Evolutionary conservation across 1,140 invertebrate species (phyloP), one percentile per base, ranked within the genome.

Genomic region (Telenomus remus): DNA sequence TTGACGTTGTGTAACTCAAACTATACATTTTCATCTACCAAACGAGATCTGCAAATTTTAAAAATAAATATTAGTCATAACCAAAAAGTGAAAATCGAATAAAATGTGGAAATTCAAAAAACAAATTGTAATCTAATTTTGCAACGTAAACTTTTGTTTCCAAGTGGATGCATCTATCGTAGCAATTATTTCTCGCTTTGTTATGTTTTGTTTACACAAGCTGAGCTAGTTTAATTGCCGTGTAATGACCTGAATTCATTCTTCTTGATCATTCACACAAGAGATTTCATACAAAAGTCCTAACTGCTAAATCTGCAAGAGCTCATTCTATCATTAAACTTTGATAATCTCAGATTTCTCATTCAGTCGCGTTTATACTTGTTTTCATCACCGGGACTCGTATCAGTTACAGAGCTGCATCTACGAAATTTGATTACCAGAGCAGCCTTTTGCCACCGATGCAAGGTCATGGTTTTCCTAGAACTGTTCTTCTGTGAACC

Each of bases 391-490:
- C 11, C 13, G 19, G 10, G 19, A 50, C 35, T 61, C 42, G 10
- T 63, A 71, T 71, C 59, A 35, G 43, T 54, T 63, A 63, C 39
- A 56, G 9, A 15, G 70, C 61, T 66, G 48, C 35, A 37, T 73
- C 46, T 65, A 60, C 54, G 70, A 73, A 73, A 73, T 73, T 46
- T 34, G 56, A 73, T 34, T 48, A 57, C 19, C 33, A 37, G 53
- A 43, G 48, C 9, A 50, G 50, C 14, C 10, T 55, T 46, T 73
- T 66, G 70, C 70, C 46, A 12, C 1, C 46, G 50, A 73, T 46
- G 55, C 70, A 73, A 73, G 70, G 70, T 73, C 70, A 64, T 64
- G 63, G 70, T 73, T 59, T 57, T 65, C 13, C 11, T 12, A 44
- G 43, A 44, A 44, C 12, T 44, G 3, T 39, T 39, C 3, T 39